Evolutionary conservation across 2,113 vertebrate species (phyloP).

Genomic region (Trichechus manatus): DNA sequence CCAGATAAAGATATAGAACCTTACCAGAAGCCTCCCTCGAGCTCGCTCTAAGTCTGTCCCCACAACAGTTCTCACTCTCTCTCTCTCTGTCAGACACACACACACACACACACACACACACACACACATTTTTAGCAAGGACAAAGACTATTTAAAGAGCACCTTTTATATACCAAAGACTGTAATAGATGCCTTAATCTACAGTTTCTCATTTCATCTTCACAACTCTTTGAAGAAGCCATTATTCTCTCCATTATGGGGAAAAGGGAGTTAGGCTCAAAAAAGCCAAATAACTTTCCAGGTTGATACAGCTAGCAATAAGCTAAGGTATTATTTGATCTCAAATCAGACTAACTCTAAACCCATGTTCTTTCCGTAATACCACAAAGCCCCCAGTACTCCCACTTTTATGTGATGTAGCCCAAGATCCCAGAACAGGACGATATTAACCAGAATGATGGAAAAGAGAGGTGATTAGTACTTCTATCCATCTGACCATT

Average conservation of each 20-base stretch:
- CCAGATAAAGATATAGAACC: background rate
- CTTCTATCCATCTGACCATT: background rate
- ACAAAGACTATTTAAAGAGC: background rate
- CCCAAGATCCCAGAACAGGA: background rate
- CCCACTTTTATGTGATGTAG: background rate
- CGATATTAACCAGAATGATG: background rate
- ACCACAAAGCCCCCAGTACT: background rate
- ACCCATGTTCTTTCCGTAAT: background rate
- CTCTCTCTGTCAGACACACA: too few species aligned
- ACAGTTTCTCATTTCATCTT: background rate
- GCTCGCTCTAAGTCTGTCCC: background rate
- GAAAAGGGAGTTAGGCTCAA: background rate
- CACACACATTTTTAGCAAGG: background rate
- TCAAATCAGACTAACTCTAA: background rate
- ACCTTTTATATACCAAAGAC: background rate
- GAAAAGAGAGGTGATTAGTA: background rate
- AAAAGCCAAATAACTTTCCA: background rate
- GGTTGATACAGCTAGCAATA: background rate
- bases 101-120: too few species aligned
- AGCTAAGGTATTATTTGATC: background rate
- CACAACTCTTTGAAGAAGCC: background rate
- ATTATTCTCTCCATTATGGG: background rate
- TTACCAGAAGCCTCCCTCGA: background rate
- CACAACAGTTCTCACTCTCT: background rate
- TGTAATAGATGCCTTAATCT: too few species aligned